phyloP scores from a whole-genome alignment of 2,888 invertebrate species.

The Callyntrura sp. region DNA sequence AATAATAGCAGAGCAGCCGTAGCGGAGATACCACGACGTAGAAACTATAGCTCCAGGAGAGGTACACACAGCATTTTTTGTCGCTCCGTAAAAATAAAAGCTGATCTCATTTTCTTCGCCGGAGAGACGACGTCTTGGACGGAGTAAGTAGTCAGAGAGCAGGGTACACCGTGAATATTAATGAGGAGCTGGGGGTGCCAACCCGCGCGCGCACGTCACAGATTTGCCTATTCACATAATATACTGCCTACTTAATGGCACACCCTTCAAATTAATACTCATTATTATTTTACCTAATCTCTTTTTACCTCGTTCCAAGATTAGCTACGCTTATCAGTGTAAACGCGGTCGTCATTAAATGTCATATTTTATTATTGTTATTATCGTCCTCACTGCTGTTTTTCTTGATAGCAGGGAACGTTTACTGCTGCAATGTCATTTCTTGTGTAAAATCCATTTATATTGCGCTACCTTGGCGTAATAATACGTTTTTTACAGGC shows the following conservation, averaged over 20 bases:
- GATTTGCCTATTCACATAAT: not conserved
- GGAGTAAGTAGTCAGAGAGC: no score
- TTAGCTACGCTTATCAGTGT: slow-evolving; percentile 45
- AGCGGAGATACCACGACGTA: not conserved
- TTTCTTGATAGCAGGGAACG: slow-evolving; percentile 29
- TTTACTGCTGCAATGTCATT: not conserved
- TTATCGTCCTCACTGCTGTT: not conserved
- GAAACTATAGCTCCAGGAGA: slow-evolving; percentile 68
- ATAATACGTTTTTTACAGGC: not conserved
- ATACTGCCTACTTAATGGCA: not conserved
- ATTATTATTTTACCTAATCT: not conserved
- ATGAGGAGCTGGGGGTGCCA: not conserved
- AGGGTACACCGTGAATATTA: slow-evolving; percentile 29
- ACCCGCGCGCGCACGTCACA: not conserved
- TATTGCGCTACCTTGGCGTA: no score
- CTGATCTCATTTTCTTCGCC: slow-evolving; percentile 46
- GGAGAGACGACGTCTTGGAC: not conserved
- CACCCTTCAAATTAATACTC: no score
- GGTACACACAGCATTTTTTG: slow-evolving; percentile 6
- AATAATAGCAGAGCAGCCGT: slow-evolving; percentile 1
- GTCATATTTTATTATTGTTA: slow-evolving; percentile 51
- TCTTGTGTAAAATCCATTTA: no score
- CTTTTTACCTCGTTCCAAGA: no score
- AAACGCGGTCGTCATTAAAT: slow-evolving; percentile 31
- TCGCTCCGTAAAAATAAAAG: slow-evolving; percentile 12